phyloP scores from a whole-genome alignment of 2,888 invertebrate species.

The Leucophenga maculata region DNA sequence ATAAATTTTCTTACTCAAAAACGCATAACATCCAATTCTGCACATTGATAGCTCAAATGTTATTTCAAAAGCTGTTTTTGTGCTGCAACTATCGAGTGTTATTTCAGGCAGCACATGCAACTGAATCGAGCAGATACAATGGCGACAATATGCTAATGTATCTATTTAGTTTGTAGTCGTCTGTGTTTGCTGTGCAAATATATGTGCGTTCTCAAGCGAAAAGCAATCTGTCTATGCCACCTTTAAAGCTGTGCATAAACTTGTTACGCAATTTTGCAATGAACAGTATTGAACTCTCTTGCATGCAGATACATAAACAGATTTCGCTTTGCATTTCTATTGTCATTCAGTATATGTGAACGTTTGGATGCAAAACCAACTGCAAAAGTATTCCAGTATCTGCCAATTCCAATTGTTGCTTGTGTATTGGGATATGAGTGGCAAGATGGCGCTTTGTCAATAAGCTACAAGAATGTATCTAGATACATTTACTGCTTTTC shows the following conservation, averaged over 20 bases:
- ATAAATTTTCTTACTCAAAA: slow-evolving; percentile 38
- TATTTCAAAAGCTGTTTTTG: slow-evolving; percentile 53
- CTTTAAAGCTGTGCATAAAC: not conserved
- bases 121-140: no score
- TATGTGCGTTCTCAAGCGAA: slow-evolving; percentile 43
- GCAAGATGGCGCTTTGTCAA: not conserved
- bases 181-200: slow-evolving; percentile 37
- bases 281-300: slow-evolving; percentile 31
- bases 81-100: slow-evolving; percentile 17
- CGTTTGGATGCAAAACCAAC: not conserved
- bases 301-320: slow-evolving; percentile 29
- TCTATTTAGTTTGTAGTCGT: slow-evolving; percentile 11
- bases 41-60: slow-evolving; percentile 41
- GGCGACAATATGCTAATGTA: no score
- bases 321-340: slow-evolving; percentile 4
- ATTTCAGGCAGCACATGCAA: not conserved
- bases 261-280: slow-evolving; percentile 29
- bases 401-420: not conserved
- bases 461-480: not conserved
- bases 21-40: slow-evolving; percentile 40
- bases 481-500: slow-evolving; percentile 8
- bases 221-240: slow-evolving; percentile 40
- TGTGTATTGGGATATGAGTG: no score
- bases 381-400: not conserved
- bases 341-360: not conserved